These are phyloP conservation scores for Pteria penguin DNA, from an alignment of 2,888 invertebrate genomes.

Conservation along the genomic window DNA sequence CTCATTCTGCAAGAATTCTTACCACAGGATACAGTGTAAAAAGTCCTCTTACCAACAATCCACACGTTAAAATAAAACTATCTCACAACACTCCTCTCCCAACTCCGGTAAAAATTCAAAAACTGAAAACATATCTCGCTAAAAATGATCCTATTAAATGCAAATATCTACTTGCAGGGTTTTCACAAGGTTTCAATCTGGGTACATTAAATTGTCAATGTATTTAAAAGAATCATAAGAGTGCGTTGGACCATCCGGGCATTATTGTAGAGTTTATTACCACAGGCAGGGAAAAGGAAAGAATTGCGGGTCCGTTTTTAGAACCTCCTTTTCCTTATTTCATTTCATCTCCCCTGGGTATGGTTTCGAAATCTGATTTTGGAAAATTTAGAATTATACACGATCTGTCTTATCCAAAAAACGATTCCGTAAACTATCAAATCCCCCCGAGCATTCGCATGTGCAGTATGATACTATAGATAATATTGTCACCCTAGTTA, in stretches of 20 bases:
- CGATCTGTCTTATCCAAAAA: conserved; percentile 1
- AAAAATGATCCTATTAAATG: neutral
- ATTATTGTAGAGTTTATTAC: neutral
- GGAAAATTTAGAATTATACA: neutral
- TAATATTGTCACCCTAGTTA: neutral
- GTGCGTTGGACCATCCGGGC: neutral
- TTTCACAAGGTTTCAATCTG: neutral
- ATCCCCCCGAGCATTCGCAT: neutral
- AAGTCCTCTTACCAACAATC: too few species aligned
- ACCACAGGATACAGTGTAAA: too few species aligned
- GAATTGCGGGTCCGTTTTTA: neutral
- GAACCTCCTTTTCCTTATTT: neutral
- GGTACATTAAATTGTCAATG: neutral
- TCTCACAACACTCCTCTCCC: conserved; percentile 8
- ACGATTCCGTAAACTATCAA: neutral
- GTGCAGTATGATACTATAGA: neutral
- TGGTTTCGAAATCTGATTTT: neutral
- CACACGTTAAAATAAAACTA: neutral
- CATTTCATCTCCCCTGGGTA: too few species aligned
- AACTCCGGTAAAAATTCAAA: conserved; percentile 15
- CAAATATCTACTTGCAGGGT: neutral
- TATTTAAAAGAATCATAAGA: neutral
- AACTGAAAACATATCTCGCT: neutral
- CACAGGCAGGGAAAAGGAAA: neutral
- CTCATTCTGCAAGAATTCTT: too few species aligned